phyloP scores from a whole-genome alignment of 2,797 vertebrate species.

The Leptatherina wallacei region DNA sequence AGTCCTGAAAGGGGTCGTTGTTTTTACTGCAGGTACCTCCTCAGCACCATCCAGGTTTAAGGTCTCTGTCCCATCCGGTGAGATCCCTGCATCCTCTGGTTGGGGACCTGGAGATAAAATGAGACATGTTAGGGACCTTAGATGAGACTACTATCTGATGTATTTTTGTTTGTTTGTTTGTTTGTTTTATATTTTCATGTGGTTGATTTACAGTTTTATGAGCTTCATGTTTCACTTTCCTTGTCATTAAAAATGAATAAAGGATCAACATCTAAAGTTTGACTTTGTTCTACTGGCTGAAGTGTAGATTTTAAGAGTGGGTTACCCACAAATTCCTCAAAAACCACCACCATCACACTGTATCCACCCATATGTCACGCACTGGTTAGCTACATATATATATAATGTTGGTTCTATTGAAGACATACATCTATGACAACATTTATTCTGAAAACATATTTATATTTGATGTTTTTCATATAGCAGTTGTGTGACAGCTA shows the following conservation, averaged over 20 bases:
- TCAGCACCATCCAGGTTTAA: slow-evolving; percentile 25
- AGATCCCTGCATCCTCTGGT: slow-evolving; percentile 13
- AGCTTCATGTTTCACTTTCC: neutral
- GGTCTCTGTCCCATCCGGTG: slow-evolving; percentile 27
- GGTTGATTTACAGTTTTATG: neutral
- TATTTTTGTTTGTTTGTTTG: neutral
- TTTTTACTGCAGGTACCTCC: neutral
- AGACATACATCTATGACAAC: too few relatives aligned
- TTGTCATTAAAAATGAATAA: neutral
- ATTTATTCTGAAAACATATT: too few relatives aligned
- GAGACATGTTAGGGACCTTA: neutral
- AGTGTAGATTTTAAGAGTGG: too few relatives aligned
- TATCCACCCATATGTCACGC: too few relatives aligned
- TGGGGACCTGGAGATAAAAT: slow-evolving; percentile 29
- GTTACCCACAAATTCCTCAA: too few relatives aligned
- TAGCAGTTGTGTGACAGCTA: too few relatives aligned
- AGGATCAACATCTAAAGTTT: neutral
- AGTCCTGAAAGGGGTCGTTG: slow-evolving; percentile 34
- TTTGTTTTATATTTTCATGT: neutral
- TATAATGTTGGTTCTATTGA: too few relatives aligned
- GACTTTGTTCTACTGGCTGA: neutral
- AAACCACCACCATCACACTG: too few relatives aligned
- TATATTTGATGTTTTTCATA: too few relatives aligned
- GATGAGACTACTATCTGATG: neutral
- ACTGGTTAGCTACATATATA: too few relatives aligned